Conservation (phyloP, 2,113 vertebrate species). For the Typhlomys cinereus region DNA sequence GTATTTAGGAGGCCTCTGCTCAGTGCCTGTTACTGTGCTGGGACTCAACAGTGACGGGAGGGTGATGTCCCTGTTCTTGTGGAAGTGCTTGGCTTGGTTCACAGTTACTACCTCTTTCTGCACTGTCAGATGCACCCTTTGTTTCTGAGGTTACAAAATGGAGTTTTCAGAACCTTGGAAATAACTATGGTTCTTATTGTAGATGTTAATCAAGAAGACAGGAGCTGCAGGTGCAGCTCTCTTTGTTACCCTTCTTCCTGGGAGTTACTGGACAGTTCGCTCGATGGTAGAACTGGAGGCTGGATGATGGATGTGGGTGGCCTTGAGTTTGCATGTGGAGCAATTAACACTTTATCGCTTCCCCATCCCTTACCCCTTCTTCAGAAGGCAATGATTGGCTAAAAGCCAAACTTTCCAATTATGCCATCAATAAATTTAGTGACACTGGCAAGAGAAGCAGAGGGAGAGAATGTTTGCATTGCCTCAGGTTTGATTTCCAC, state of each 20-base stretch:
- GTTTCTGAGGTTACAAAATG: not conserved
- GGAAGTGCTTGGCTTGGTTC: not conserved
- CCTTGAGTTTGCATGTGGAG: not conserved
- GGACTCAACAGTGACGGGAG: not conserved
- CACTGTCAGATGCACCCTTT: not conserved
- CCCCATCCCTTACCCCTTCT: not conserved
- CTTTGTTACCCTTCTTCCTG: not conserved
- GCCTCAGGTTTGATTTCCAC: slow-evolving; percentile 37
- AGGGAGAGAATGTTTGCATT: slow-evolving; percentile 35
- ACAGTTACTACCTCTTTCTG: not conserved
- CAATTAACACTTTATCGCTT: slow-evolving; percentile 53
- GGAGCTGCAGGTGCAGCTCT: not conserved
- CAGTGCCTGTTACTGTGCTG: not conserved
- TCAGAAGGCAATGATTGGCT: slow-evolving; percentile 48
- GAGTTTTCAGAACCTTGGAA: slow-evolving; percentile 8
- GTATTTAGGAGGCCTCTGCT: not conserved
- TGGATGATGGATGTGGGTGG: not conserved
- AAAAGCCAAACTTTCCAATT: slow-evolving; percentile 57
- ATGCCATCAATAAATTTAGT: slow-evolving; percentile 30
- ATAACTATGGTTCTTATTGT: not conserved
- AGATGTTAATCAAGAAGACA: not conserved
- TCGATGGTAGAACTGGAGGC: not conserved
- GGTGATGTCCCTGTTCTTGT: not conserved
- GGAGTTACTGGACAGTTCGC: not conserved
- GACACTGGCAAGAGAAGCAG: slow-evolving; percentile 16